Conservation (phyloP, 2,797 vertebrate species). For the Clamator glandarius region DNA sequence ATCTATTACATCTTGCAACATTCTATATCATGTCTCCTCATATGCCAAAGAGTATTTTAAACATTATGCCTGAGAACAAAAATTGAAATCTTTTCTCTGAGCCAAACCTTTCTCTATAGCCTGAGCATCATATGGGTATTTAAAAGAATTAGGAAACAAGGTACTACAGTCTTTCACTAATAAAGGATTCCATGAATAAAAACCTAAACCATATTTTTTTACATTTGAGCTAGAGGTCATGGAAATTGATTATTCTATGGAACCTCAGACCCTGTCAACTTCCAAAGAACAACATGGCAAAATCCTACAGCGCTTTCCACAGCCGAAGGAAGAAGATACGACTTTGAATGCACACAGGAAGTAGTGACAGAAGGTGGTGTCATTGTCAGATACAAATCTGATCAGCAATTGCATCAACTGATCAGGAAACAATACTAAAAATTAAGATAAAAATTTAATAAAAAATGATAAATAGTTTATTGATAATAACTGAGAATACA, state of each 20-base stretch:
- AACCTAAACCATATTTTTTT: not conserved
- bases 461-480: too few relatives aligned
- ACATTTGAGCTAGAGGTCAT: not conserved
- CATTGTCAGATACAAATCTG: too few relatives aligned
- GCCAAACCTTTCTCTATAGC: not conserved
- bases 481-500: too few relatives aligned
- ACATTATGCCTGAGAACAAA: not conserved
- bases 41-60: not conserved
- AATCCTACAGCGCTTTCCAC: too few relatives aligned
- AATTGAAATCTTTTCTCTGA: not conserved
- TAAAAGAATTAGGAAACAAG: not conserved
- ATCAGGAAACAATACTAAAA: too few relatives aligned
- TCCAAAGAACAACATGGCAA: not conserved
- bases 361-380: too few relatives aligned
- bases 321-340: too few relatives aligned
- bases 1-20: not conserved
- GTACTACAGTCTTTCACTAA: not conserved
- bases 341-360: too few relatives aligned
- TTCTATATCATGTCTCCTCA: not conserved
- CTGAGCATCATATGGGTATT: not conserved
- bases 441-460: too few relatives aligned
- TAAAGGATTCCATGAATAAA: not conserved
- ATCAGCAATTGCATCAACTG: too few relatives aligned
- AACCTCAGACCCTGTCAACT: not conserved
- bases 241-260: not conserved